Conservation (phyloP, 2,797 vertebrate genomes). For the Tarsius wallacei region DNA sequence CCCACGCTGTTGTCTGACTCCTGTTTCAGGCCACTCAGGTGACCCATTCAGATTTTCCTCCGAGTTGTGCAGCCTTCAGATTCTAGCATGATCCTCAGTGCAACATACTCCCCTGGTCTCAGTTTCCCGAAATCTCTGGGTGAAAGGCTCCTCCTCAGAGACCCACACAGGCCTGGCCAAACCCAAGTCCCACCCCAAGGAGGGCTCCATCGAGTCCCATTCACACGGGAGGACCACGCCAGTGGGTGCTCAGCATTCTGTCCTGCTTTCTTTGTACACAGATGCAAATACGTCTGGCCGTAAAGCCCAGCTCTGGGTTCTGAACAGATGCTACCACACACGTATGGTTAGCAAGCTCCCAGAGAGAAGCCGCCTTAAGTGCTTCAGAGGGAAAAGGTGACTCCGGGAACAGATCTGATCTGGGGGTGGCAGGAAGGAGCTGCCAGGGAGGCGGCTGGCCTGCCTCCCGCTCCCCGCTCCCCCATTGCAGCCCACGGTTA, state of each 20-base stretch:
- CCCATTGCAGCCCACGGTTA: conserved; percentile 44
- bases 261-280: background rate
- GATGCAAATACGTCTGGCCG: background rate
- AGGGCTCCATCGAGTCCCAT: background rate
- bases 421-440: background rate
- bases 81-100: background rate
- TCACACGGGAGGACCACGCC: fast-evolving
- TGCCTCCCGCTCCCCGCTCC: background rate
- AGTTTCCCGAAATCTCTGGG: conserved; percentile 27
- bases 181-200: background rate
- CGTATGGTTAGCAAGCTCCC: fast-evolving
- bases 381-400: background rate
- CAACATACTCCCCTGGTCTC: background rate
- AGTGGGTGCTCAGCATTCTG: background rate
- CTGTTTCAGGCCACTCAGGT: background rate
- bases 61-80: too few relatives aligned
- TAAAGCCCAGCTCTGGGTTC: background rate
- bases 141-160: background rate
- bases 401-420: background rate
- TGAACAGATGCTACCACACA: background rate
- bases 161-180: background rate
- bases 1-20: background rate
- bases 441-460: conserved; percentile 25
- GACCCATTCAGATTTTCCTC: background rate
- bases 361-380: background rate